Conservation (phyloP, 2,797 vertebrate genomes). For the Microctenopoma stevenorrisi region DNA sequence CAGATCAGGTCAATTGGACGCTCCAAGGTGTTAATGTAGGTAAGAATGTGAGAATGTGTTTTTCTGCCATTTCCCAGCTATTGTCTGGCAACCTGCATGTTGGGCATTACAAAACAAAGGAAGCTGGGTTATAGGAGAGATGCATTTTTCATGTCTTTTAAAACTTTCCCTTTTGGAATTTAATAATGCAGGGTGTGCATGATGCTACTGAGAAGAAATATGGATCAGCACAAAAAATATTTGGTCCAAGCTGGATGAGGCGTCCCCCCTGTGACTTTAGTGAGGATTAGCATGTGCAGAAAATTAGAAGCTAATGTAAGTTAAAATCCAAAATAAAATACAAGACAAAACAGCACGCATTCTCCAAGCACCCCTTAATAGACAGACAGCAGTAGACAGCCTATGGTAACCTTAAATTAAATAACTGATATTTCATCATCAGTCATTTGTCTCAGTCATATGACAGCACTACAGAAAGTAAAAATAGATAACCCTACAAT, state of each 20-base stretch:
- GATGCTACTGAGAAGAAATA: constrained; percentile 18
- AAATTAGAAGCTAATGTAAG: constrained; percentile 18
- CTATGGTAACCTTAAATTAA: constrained; percentile 4
- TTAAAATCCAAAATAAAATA: constrained; percentile 3
- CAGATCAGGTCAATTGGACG: constrained; percentile 1
- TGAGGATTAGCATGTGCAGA: background rate
- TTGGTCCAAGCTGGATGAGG: constrained; percentile 5
- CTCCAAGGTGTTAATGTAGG: background rate
- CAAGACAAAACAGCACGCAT: background rate
- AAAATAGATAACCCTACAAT: background rate
- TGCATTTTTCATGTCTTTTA: constrained; percentile 23
- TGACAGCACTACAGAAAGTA: background rate
- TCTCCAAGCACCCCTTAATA: background rate
- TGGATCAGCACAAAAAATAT: constrained; percentile 9
- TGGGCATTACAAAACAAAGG: background rate
- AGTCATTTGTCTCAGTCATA: constrained; percentile 6
- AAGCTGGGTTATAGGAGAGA: background rate
- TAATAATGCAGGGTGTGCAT: constrained; percentile 22
- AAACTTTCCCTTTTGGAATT: constrained; percentile 34
- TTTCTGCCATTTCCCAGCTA: background rate
- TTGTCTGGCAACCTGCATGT: constrained; percentile 2
- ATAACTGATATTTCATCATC: background rate
- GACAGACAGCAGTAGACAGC: background rate
- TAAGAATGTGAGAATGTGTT: background rate
- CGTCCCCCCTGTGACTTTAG: background rate